phyloP scores from a whole-genome alignment of 2,113 vertebrate species.

The Zapus hudsonius region DNA sequence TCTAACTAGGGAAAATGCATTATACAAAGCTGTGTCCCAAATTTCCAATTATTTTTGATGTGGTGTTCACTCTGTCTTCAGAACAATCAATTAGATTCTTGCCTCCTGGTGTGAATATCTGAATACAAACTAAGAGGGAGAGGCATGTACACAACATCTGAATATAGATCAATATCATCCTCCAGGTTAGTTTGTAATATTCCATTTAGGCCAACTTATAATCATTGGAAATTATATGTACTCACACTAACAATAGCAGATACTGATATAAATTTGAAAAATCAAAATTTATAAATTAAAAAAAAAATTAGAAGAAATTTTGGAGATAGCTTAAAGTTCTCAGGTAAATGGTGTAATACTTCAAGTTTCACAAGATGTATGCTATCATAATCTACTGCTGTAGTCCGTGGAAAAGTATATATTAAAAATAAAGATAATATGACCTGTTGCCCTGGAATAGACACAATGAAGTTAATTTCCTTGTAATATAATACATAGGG shows the following conservation, averaged over 20 bases:
- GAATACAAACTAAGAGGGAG: constrained; percentile 67
- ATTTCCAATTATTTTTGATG: constrained; percentile 68
- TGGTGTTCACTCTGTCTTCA: constrained; percentile 44
- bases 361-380: not conserved
- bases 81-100: constrained; percentile 74
- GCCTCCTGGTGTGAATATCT: constrained; percentile 70
- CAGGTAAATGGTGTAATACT: not conserved
- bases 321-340: not conserved
- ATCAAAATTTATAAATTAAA: not conserved
- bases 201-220: constrained; percentile 42
- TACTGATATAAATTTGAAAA: constrained; percentile 6
- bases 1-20: constrained; percentile 42
- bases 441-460: not conserved
- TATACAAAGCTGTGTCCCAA: constrained; percentile 45
- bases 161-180: constrained; percentile 75
- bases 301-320: constrained; percentile 18
- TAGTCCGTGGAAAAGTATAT: not conserved
- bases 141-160: constrained; percentile 44
- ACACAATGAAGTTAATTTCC: not conserved
- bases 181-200: not conserved
- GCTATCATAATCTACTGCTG: not conserved
- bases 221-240: constrained; percentile 34
- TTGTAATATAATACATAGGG: not conserved
- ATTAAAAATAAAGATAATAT: not conserved
- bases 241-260: constrained; percentile 14